A percentile compares a stretch with the other conserved stretches of the same genome.
Conservation (phyloP, 2,888 invertebrate genomes). For the Amphipyra tragopoginis region DNA sequence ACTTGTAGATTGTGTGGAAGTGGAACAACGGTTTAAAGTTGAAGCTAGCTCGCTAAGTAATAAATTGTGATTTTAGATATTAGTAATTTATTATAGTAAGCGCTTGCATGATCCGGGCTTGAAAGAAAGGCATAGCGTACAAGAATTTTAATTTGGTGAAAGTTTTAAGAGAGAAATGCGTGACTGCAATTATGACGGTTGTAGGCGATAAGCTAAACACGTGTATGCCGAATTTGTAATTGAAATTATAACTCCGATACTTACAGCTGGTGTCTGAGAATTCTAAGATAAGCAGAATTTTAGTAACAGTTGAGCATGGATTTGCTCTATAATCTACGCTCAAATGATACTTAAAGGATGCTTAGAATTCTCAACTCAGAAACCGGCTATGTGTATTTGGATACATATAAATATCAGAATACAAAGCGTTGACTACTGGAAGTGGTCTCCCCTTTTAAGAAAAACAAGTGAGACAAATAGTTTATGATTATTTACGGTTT, state of each 20-base stretch:
- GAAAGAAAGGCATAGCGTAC: conserved; percentile 21
- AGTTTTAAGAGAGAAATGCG: conserved; percentile 21
- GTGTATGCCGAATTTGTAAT: conserved; percentile 16
- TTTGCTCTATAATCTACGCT: too few species aligned
- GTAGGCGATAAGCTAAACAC: conserved; percentile 1
- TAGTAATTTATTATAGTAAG: conserved; percentile 28
- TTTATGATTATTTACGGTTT: too few species aligned
- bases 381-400: too few species aligned
- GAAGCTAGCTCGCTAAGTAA: conserved; percentile 28
- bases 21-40: conserved; percentile 43
- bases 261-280: too few species aligned
- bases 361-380: too few species aligned
- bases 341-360: too few species aligned
- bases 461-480: too few species aligned
- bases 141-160: conserved; percentile 39
- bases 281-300: too few species aligned
- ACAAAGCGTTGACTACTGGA: neutral
- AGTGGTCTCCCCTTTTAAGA: too few species aligned
- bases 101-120: conserved; percentile 33
- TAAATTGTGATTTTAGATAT: conserved; percentile 49
- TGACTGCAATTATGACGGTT: conserved; percentile 20
- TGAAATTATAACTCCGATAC: neutral
- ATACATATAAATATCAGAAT: neutral
- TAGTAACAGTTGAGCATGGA: too few species aligned
- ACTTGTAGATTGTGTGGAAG: conserved; percentile 34